Evolutionary conservation across 2,888 invertebrate species (phyloP).

Genomic region (Acleris sparsana): DNA sequence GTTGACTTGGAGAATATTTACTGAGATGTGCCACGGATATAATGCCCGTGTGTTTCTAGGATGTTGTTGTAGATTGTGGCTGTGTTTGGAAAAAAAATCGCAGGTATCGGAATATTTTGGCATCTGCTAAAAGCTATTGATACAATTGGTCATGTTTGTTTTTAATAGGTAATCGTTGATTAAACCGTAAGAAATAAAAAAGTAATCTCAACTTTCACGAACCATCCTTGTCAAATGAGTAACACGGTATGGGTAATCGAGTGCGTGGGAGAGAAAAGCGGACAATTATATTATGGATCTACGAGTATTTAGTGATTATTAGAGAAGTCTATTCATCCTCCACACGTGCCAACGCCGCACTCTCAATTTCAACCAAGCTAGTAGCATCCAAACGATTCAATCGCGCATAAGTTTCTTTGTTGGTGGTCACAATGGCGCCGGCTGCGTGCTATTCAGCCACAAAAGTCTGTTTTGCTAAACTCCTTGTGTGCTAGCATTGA

Average conservation of each 20-base stretch:
- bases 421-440: constrained; percentile 64
- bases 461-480: constrained; percentile 80
- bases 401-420: constrained; percentile 77
- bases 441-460: constrained; percentile 69
- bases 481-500: constrained; percentile 80
- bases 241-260: no score
- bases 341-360: constrained; percentile 44
- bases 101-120: constrained; percentile 11
- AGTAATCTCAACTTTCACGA: no score
- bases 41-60: constrained; percentile 58
- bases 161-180: neutral
- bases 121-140: constrained; percentile 14
- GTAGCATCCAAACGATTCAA: constrained; percentile 69
- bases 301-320: neutral
- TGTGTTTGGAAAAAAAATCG: constrained; percentile 20
- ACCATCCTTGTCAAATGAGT: no score
- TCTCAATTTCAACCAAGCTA: constrained; percentile 72
- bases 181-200: no score
- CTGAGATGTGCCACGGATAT: constrained; percentile 63
- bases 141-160: constrained; percentile 17
- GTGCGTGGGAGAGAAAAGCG: no score
- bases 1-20: constrained; percentile 74
- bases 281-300: no score
- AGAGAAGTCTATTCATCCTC: neutral
- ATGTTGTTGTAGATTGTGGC: constrained; percentile 59